These are phyloP conservation scores for Apeira syringaria DNA, from an alignment of 2,888 invertebrate species.

Conservation along the genomic window DNA sequence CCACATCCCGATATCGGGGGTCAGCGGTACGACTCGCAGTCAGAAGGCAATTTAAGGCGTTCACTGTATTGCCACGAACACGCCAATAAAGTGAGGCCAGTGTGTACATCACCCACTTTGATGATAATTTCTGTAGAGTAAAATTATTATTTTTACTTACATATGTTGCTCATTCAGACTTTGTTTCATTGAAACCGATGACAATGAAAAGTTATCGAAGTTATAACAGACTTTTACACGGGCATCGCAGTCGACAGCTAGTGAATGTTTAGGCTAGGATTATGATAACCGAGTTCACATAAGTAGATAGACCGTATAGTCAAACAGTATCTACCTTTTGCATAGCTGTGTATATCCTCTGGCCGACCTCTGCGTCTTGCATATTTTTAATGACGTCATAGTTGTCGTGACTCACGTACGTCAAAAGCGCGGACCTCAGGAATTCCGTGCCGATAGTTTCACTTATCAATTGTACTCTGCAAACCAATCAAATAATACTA, in stretches of 20 bases:
- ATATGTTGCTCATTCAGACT: too few species aligned
- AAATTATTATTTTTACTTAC: too few species aligned
- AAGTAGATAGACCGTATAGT: too few species aligned
- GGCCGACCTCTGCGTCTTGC: slow-evolving; percentile 90
- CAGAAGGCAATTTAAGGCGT: slow-evolving; percentile 88
- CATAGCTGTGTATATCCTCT: slow-evolving; percentile 88
- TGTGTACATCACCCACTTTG: slow-evolving; percentile 89
- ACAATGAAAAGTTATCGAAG: too few species aligned
- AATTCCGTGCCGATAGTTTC: slow-evolving; percentile 47
- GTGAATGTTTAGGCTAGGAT: too few species aligned
- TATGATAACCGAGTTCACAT: too few species aligned
- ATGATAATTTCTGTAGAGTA: slow-evolving; percentile 85
- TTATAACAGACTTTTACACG: too few species aligned
- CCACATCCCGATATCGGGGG: slow-evolving; percentile 85
- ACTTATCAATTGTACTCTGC: slow-evolving; percentile 49
- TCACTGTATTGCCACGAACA: slow-evolving; percentile 86
- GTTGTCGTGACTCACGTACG: slow-evolving; percentile 66
- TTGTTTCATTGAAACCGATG: too few species aligned
- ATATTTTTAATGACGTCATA: slow-evolving; percentile 55
- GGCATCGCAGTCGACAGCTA: too few species aligned
- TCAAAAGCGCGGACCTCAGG: slow-evolving; percentile 54
- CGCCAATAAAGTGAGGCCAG: slow-evolving; percentile 92
- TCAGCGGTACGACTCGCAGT: slow-evolving; percentile 71
- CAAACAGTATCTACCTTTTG: slow-evolving; percentile 87
- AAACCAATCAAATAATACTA: too few species aligned